Conservation (phyloP, 2,113 vertebrate genomes). For the Gallinago jamesoni region DNA sequence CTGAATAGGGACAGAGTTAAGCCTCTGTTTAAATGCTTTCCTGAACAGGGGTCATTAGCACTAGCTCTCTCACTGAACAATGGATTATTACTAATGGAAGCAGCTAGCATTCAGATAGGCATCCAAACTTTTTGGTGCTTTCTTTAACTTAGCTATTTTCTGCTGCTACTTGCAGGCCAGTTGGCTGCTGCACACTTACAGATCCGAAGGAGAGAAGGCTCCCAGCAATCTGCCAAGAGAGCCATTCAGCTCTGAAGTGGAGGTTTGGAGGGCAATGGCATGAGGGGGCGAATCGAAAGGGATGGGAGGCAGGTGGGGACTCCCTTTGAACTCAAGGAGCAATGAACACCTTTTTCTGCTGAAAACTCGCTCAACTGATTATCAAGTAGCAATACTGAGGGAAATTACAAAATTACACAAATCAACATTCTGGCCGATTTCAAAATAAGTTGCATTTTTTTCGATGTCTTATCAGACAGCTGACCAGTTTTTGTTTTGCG, state of each 20-base stretch:
- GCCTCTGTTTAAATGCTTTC: constrained; percentile 57
- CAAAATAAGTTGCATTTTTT: not conserved
- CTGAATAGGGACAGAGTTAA: constrained; percentile 53
- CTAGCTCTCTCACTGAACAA: constrained; percentile 26
- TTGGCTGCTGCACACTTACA: constrained; percentile 23
- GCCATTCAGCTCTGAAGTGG: not conserved
- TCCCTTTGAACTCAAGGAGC: not conserved
- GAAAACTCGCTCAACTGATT: not conserved
- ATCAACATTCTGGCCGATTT: not conserved
- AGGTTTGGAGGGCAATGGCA: not conserved
- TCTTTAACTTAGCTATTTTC: constrained; percentile 4
- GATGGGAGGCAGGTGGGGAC: not conserved
- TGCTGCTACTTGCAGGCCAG: constrained; percentile 13
- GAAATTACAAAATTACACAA: not conserved
- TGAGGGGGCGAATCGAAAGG: not conserved
- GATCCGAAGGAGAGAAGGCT: not conserved
- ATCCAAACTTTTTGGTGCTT: constrained; percentile 15
- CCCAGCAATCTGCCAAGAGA: constrained; percentile 18
- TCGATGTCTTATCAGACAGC: not conserved
- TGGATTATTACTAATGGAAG: constrained; percentile 49
- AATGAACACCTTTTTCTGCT: not conserved
- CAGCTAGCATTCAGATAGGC: constrained; percentile 39
- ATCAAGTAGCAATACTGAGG: not conserved
- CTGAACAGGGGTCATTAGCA: constrained; percentile 49
- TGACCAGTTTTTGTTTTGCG: not conserved